Evolutionary conservation across 2,797 vertebrate species (phyloP).

Genomic region (Anguilla anguilla): DNA sequence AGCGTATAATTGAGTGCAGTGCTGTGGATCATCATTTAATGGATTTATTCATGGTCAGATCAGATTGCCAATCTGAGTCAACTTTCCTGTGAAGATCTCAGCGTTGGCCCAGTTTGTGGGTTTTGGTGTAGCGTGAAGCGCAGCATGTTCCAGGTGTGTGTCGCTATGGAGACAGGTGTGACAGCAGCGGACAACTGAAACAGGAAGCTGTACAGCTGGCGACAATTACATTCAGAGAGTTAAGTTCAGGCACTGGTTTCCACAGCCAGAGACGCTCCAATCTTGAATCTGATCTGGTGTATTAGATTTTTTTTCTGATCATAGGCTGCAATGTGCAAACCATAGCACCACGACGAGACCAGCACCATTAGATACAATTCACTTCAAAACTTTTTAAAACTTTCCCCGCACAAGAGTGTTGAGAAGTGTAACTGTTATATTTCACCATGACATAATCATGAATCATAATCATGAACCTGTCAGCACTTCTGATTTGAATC

Average conservation of each 20-base stretch:
- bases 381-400: too few species aligned
- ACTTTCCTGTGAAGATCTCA: conserved; percentile 36
- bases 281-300: too few species aligned
- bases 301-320: too few species aligned
- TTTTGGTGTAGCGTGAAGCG: conserved; percentile 45
- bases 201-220: not conserved
- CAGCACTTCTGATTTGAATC: not conserved
- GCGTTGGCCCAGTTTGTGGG: conserved; percentile 36
- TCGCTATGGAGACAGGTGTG: conserved; percentile 51
- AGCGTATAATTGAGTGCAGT: conserved; percentile 39
- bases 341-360: too few species aligned
- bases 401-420: not conserved
- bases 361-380: too few species aligned
- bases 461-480: conserved; percentile 3
- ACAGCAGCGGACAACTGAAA: conserved; percentile 40
- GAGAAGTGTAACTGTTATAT: not conserved
- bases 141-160: conserved; percentile 55
- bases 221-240: not conserved
- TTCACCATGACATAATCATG: not conserved
- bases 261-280: too few species aligned
- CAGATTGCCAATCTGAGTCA: conserved; percentile 38
- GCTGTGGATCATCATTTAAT: conserved; percentile 36
- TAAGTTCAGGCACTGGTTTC: not conserved
- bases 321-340: too few species aligned
- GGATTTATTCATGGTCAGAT: conserved; percentile 41